Base-by-base conservation (phyloP, 2,797 vertebrate species). In the Typhlichthys eigenmanni region DNA sequence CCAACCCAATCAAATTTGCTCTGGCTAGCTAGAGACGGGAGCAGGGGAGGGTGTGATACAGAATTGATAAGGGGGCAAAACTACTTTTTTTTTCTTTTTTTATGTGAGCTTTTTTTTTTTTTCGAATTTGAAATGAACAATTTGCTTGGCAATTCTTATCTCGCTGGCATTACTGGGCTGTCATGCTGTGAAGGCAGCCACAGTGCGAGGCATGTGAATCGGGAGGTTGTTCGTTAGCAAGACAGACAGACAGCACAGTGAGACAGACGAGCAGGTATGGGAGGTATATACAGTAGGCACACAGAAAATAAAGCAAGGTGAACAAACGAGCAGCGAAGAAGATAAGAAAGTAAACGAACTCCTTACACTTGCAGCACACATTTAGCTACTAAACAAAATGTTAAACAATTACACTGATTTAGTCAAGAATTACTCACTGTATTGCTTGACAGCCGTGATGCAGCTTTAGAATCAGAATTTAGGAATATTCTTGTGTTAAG, bases 1-100 rank as follows among this genome's bases (percentile, higher is more conserved):
- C 81, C 43, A 77, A 83, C 78, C 87, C 89, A 91, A 92, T 93
- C 91, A 92, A 88, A 90, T 91, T 89, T 91, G 86, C 89, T 90
- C 72, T 32, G 76, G 86, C 82, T 76, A 83, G 82, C 79, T 45
- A 75, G 84, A 86, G 82, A 88, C 80, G 84, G 81, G 84, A 80
- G 77, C 83, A 80, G 71, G 73, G 75, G 63, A 72, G 84, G 72
- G 78, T 58, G 77, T 79, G 83, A 83, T 79, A 85, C 74, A 78
- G 73, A 75, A 59, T 84, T 58, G 90, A 91, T 90, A 90, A 89
- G 75, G 69, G 63, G 52, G 60, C 43, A 45, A 61, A 72, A 74
- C 84, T 75, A 74, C 76, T 52, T 47, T 54, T 68, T 61, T 67
- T 67, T 55, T 58, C 60, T 68, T 16, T 67, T 38, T 38, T 86